Evolutionary conservation across 2,888 invertebrate species (phyloP), one percentile per base, ranked within the genome.

Genomic region (Malthinus seriepunctatus): DNA sequence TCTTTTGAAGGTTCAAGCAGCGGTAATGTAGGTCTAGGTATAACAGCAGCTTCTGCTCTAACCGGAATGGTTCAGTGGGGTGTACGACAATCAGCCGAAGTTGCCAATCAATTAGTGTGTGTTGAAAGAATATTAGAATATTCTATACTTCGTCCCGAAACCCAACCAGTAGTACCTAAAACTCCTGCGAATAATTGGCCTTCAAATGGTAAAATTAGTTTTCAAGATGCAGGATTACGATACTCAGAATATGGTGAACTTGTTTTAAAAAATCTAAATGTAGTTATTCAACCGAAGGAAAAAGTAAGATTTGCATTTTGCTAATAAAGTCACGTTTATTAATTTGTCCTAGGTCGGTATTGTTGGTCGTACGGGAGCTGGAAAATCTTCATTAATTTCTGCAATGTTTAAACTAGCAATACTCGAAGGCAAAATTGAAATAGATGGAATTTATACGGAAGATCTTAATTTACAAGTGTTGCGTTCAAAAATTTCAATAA

Each of bases 41-140:
- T 88, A 58, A 86, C 88, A 1, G 87, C 87, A 76, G 83, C 85
- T 53, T 82, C 84, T 67, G 82, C 80, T 8, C 72, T 87, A 63
- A 85, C 86, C 1, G 81, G 83, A 14, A 81, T 88, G 80, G 79
- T 86, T 1, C 85, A 86, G 70, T 94, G 92, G 88, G 92, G 91
- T 0, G 89, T 94, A 74, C 81, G 93, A 33, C 93, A 93, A 80
- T 84, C 90, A 58, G 91, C 93, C 0, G 93, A 94, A 79, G 86
- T 89, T 54, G 82, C 88, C 4, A 91, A 89, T 58, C 88, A 88
- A 69, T 83, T 91, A 73, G 89, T 88, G 73, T 87, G 89, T 2
- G 94, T 95, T 0, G 95, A 95, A 79, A 81, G 95, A 66, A 87
- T 95, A 0, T 75, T 93, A 7, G 92, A 94, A 71, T 95, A 95